Percentiles rank a stretch among this genome's conserved stretches.
These are phyloP conservation scores for Eretmocerus hayati DNA, from an alignment of 2,888 invertebrate species.

Conservation along the genomic window DNA sequence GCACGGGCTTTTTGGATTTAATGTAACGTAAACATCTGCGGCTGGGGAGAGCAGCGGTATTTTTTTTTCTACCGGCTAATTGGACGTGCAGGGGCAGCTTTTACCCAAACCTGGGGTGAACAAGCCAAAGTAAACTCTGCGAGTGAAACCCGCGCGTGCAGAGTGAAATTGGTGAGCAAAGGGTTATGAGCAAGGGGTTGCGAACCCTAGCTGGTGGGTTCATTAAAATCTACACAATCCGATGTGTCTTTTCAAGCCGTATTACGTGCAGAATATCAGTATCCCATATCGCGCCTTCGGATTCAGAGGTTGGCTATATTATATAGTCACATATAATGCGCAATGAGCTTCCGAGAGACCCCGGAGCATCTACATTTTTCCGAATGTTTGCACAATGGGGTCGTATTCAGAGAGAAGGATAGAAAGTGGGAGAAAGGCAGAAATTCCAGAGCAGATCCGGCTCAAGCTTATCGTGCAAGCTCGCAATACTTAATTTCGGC, in stretches of 20 bases:
- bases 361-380: not conserved
- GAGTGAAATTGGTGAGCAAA: not conserved
- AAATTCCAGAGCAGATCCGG: not conserved
- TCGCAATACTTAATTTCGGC: not conserved
- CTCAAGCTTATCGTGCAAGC: not conserved
- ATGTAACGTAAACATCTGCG: conserved; percentile 38
- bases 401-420: too few relatives aligned
- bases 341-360: not conserved
- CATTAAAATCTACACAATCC: conserved; percentile 22
- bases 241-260: conserved; percentile 19
- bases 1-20: conserved; percentile 30
- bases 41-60: conserved; percentile 23
- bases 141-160: conserved; percentile 7
- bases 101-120: conserved; percentile 21
- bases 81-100: conserved; percentile 21
- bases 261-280: not conserved
- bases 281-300: not conserved
- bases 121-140: conserved; percentile 19
- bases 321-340: too few relatives aligned
- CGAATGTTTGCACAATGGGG: not conserved
- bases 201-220: conserved; percentile 16
- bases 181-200: conserved; percentile 13
- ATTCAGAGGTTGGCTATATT: too few relatives aligned
- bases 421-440: too few relatives aligned
- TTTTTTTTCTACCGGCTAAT: too few relatives aligned